These are phyloP conservation scores for Eira barbara DNA, from an alignment of 2,113 vertebrate genomes.

Conservation along the genomic window DNA sequence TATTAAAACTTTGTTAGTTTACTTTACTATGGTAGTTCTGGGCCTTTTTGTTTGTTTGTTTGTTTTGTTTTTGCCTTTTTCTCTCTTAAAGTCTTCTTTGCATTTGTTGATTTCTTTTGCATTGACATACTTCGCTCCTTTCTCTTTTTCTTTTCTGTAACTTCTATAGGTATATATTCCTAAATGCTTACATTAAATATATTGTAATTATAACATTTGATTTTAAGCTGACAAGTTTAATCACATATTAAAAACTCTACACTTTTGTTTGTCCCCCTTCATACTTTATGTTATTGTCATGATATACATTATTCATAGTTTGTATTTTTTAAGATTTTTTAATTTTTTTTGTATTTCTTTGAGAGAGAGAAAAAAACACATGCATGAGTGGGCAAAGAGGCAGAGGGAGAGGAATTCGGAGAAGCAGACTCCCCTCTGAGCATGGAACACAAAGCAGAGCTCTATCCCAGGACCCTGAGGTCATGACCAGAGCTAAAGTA, in stretches of 20 bases:
- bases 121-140: not conserved
- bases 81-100: not conserved
- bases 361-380: too few species aligned
- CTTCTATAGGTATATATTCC: not conserved
- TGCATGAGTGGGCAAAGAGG: too few species aligned
- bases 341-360: too few species aligned
- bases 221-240: not conserved
- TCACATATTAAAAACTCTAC: not conserved
- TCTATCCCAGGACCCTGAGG: too few species aligned
- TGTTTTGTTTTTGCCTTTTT: not conserved
- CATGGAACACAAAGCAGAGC: too few species aligned
- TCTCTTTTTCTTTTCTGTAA: not conserved
- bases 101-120: not conserved
- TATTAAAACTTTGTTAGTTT: not conserved
- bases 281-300: not conserved
- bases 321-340: not conserved
- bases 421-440: too few species aligned
- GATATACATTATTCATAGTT: not conserved
- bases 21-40: not conserved
- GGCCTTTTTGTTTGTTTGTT: not conserved
- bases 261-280: not conserved
- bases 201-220: not conserved
- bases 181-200: not conserved
- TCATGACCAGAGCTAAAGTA: too few species aligned
- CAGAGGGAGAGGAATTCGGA: too few species aligned